Conservation (phyloP, 2,797 vertebrate genomes). For the Catostomus latipinnis region DNA sequence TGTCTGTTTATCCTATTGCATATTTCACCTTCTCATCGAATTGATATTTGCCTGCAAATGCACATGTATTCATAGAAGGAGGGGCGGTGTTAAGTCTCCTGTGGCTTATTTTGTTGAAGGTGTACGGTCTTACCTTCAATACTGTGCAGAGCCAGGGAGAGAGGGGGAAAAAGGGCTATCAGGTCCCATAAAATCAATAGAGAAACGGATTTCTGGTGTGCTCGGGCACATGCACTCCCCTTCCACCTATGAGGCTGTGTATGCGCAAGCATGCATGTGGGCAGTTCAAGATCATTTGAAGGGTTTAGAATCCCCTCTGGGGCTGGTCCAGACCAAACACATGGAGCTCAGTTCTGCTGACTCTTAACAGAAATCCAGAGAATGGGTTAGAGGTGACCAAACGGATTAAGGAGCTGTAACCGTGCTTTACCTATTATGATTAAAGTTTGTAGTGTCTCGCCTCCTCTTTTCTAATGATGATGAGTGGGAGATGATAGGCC, state of each 20-base stretch:
- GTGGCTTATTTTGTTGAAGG: slow-evolving; percentile 39
- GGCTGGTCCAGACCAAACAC: slow-evolving; percentile 9
- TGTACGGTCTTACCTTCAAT: slow-evolving; percentile 38
- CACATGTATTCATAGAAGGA: slow-evolving; percentile 11
- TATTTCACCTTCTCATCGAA: slow-evolving; percentile 18
- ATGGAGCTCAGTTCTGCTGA: slow-evolving; percentile 36
- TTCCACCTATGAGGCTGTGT: not conserved
- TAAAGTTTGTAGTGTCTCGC: not conserved
- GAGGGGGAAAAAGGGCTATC: slow-evolving; percentile 31
- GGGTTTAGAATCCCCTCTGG: slow-evolving; percentile 34
- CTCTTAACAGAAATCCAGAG: slow-evolving; percentile 15
- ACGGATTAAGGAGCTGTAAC: slow-evolving; percentile 9
- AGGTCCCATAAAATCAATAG: slow-evolving; percentile 47
- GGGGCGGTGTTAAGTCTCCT: slow-evolving; percentile 9
- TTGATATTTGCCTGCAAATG: slow-evolving; percentile 20
- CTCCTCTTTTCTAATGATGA: slow-evolving; percentile 12
- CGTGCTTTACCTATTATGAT: not conserved
- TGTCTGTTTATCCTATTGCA: slow-evolving; percentile 20
- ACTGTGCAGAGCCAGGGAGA: not conserved
- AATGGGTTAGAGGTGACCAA: slow-evolving; percentile 1
- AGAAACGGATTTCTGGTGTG: slow-evolving; percentile 37
- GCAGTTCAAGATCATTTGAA: slow-evolving; percentile 48
- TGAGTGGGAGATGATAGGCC: not conserved
- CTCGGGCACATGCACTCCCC: slow-evolving; percentile 8
- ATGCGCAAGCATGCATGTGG: slow-evolving; percentile 18